phyloP scores from a whole-genome alignment of 2,888 invertebrate species.

The Eubasilissa splendida region DNA sequence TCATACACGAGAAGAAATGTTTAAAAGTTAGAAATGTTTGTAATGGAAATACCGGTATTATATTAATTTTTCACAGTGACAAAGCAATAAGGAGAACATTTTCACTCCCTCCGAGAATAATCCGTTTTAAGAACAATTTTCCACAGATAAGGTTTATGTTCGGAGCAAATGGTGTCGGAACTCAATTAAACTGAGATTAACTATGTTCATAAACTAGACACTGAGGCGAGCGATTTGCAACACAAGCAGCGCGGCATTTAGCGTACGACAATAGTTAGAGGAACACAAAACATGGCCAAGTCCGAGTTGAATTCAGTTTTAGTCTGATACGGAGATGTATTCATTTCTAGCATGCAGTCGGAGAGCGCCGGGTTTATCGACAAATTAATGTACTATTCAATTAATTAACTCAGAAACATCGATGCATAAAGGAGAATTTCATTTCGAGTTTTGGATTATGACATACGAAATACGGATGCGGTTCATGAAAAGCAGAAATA shows the following conservation, averaged over 20 bases:
- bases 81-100: background rate
- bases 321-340: background rate
- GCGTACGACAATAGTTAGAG: background rate
- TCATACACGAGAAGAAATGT: no score
- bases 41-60: no score
- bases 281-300: background rate
- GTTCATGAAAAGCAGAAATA: no score
- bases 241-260: constrained; percentile 17
- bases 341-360: no score
- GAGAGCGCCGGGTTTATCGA: no score
- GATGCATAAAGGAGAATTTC: no score
- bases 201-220: constrained; percentile 14
- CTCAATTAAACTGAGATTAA: constrained; percentile 42
- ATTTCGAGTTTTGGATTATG: no score
- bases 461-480: no score
- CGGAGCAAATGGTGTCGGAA: constrained; percentile 12
- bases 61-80: no score
- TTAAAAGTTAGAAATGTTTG: no score
- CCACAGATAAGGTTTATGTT: background rate
- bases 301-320: background rate
- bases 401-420: no score
- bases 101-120: background rate
- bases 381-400: no score
- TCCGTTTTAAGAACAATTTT: constrained; percentile 20
- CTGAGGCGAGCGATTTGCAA: constrained; percentile 17